Conservation (phyloP, 1,140 invertebrate species). For the Drosophila cardini region DNA sequence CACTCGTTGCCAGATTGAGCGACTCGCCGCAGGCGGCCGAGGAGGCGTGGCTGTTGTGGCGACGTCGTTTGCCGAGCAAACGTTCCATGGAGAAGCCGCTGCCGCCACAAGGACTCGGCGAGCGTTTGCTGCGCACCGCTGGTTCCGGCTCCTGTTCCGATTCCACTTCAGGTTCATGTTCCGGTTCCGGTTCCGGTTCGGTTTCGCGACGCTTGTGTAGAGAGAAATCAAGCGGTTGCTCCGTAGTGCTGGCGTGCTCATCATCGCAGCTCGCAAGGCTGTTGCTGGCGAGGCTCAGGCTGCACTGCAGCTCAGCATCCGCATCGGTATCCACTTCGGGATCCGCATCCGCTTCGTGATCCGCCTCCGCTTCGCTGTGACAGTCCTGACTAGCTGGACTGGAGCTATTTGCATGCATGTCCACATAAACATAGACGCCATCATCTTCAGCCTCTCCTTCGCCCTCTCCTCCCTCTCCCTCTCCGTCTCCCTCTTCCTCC, state of each 20-base stretch:
- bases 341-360: slow-evolving; percentile 48
- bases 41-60: slow-evolving; percentile 53
- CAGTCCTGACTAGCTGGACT: slow-evolving; percentile 73
- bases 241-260: slow-evolving; percentile 27
- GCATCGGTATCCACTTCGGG: slow-evolving; percentile 37
- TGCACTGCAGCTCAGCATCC: slow-evolving; percentile 64
- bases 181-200: slow-evolving; percentile 10
- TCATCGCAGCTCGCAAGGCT: slow-evolving; percentile 39
- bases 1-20: slow-evolving; percentile 9
- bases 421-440: slow-evolving; percentile 71
- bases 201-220: slow-evolving; percentile 69
- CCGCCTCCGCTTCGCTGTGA: slow-evolving; percentile 55
- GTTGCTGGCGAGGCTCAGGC: slow-evolving; percentile 63
- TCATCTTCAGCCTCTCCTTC: slow-evolving; percentile 59
- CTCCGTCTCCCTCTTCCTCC: slow-evolving; percentile 26
- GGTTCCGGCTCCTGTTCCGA: slow-evolving; percentile 15
- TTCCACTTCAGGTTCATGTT: background rate
- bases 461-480: slow-evolving; percentile 53
- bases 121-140: slow-evolving; percentile 43
- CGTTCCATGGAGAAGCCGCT: slow-evolving; percentile 74
- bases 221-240: slow-evolving; percentile 78
- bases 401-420: slow-evolving; percentile 69
- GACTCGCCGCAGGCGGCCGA: slow-evolving; percentile 13
- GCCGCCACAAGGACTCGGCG: slow-evolving; percentile 56
- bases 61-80: slow-evolving; percentile 71